Percentiles rank a stretch among this genome's conserved stretches.
These are phyloP conservation scores for Lophura nycthemera DNA, from an alignment of 2,113 vertebrate species.

Conservation along the genomic window DNA sequence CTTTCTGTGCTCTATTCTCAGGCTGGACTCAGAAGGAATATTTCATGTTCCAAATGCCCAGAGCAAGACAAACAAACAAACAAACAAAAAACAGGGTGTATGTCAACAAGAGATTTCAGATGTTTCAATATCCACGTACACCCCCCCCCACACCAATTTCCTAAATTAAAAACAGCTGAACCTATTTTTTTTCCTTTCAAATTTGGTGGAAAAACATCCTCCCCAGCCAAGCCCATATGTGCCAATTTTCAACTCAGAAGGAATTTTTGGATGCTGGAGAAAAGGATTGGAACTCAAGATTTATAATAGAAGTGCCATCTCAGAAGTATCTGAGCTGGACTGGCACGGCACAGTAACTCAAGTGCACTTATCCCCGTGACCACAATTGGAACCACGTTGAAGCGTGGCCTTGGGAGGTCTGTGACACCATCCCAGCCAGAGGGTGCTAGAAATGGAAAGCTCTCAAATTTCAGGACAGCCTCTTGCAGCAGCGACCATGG, in stretches of 20 bases:
- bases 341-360: neutral
- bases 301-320: neutral
- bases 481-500: accelerated
- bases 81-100: neutral
- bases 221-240: neutral
- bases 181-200: neutral
- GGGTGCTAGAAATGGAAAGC: neutral
- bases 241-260: neutral
- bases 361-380: neutral
- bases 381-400: slow-evolving; percentile 14
- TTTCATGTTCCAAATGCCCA: neutral
- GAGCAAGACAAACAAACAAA: neutral
- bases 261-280: slow-evolving; percentile 22
- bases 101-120: neutral
- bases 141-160: neutral
- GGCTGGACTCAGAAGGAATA: neutral
- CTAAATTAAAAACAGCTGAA: slow-evolving; percentile 3
- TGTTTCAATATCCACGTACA: neutral
- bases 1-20: neutral
- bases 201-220: neutral
- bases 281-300: slow-evolving; percentile 16
- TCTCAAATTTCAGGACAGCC: neutral
- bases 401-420: neutral
- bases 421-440: neutral
- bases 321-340: neutral